Base-by-base conservation (phyloP, 2,113 vertebrate species). In the Aptenodytes forsteri region DNA sequence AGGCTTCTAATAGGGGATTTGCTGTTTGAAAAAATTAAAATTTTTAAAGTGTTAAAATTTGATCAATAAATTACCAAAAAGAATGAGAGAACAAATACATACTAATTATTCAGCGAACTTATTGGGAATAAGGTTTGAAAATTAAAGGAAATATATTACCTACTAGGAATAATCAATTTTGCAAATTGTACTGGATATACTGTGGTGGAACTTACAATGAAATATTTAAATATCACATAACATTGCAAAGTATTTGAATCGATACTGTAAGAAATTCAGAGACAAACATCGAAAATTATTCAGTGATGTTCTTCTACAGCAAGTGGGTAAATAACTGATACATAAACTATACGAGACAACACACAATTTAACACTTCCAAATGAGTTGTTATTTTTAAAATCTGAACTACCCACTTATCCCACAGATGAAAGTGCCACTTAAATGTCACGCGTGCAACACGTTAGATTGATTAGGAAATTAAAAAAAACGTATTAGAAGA, bases 1-100 rank as follows among this genome's bases (percentile, higher is more conserved):
- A 99, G 5, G 99, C 99, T 97, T 99, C 99, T 83, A 99, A 97
- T 6, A 99, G 93, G 6, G 99, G 99, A 75, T 99, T 99, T 8
- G 99, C 99, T 99, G 98, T 96, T 90, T n/a, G n/a, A 95, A 73
- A 94, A 78, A 83, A 82, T 4, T 5, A 26, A 44, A 25, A 11
- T 9, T 54, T 83, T 80, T n/a, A 0, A 20, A 72, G 32, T 30
- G 67, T 80, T 83, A 96, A 81, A 88, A 69, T 27, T 36, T 26
- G 36, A 56, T 65, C 22, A 86, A 83, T 83, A 90, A 86, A 42
- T 19, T 64, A 58, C 46, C 11, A 4, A 73, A 73, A 47, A 38
- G n/a, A 76, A 92, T 15, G 26, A 90, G 46, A 92, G 3, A 78
- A 30, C 4, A 71, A 55, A 61, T 66, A 59, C 10, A 8, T 55